Evolutionary conservation across 1,140 invertebrate species (phyloP).

Genomic region (Drosophila ananassae): DNA sequence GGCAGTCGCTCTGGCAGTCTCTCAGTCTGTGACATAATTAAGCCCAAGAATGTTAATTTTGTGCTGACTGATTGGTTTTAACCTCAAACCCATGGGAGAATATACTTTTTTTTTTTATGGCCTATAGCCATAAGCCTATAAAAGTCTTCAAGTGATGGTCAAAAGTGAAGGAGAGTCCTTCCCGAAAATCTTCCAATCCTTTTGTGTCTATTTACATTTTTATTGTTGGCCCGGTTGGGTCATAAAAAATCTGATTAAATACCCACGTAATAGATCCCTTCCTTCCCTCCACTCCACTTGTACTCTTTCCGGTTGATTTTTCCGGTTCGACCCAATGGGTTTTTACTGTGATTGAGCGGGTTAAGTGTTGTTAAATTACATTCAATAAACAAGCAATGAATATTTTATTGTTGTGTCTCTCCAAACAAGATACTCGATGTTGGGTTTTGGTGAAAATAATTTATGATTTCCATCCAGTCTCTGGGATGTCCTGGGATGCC

Average conservation of each 20-base stretch:
- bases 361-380: constrained; percentile 82
- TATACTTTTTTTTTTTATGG: constrained; percentile 74
- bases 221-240: constrained; percentile 61
- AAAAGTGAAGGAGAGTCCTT: not conserved
- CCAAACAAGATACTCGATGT: constrained; percentile 14
- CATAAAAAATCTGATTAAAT: constrained; percentile 83
- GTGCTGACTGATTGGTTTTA: constrained; percentile 59
- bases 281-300: not conserved
- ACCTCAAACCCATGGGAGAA: constrained; percentile 26
- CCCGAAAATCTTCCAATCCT: too few relatives aligned
- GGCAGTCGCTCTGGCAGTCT: not conserved
- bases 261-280: constrained; percentile 78
- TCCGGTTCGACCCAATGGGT: not conserved
- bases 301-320: too few relatives aligned
- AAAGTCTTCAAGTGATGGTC: constrained; percentile 48
- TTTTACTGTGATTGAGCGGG: constrained; percentile 62
- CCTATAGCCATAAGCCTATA: constrained; percentile 68
- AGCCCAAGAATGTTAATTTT: constrained; percentile 16
- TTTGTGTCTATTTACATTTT: constrained; percentile 80
- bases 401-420: constrained; percentile 78
- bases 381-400: constrained; percentile 81
- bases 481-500: too few relatives aligned
- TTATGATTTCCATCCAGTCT: constrained; percentile 47
- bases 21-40: constrained; percentile 56
- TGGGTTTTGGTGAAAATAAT: constrained; percentile 50